These are phyloP conservation scores for Hypotaenidia philippensis DNA, from an alignment of 2,797 vertebrate genomes.

Conservation along the genomic window DNA sequence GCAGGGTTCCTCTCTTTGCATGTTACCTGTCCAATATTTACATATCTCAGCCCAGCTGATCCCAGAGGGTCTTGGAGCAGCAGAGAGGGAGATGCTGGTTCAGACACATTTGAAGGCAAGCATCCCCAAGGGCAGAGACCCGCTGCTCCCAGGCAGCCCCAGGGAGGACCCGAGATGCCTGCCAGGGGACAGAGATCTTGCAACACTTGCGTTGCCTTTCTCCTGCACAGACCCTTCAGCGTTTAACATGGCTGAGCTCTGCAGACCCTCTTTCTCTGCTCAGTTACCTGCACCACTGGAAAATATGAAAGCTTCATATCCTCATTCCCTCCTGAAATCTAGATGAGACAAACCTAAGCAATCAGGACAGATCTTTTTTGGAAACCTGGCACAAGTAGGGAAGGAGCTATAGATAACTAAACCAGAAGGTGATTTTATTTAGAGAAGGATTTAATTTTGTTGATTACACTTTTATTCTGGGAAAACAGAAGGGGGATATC, in stretches of 20 bases:
- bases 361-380: background rate
- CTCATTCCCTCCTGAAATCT: background rate
- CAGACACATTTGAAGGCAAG: accelerated
- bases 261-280: background rate
- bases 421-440: background rate
- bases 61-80: background rate
- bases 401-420: background rate
- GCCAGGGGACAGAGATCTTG: background rate
- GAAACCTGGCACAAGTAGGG: background rate
- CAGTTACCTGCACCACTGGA: background rate
- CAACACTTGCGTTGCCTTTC: background rate
- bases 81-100: background rate
- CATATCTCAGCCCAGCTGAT: background rate
- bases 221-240: background rate
- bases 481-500: background rate
- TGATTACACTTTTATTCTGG: background rate
- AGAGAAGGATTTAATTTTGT: background rate
- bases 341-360: background rate
- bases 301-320: accelerated
- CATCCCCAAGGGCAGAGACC: background rate
- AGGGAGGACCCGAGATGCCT: accelerated
- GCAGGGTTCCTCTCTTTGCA: background rate
- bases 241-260: background rate
- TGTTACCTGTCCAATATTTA: background rate
- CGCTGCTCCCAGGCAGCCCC: background rate